phyloP scores from a whole-genome alignment of 2,113 vertebrate genomes.

The Condylura cristata region DNA sequence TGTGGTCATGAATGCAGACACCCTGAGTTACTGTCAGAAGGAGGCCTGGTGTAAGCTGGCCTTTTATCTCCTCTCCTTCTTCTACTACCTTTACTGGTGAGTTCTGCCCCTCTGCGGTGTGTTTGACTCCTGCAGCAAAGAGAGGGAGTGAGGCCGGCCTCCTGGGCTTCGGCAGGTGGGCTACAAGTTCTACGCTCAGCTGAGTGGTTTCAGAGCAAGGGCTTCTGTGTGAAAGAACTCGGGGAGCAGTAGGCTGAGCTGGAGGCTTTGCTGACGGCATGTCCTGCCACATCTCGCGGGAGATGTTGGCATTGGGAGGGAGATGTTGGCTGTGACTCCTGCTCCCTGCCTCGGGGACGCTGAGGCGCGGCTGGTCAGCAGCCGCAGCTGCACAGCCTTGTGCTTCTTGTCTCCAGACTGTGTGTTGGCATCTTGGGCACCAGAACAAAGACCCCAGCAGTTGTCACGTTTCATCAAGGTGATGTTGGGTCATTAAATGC shows the following conservation, averaged over 20 bases:
- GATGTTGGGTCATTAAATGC: not conserved
- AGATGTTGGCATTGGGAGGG: accelerated
- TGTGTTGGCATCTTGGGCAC: not conserved
- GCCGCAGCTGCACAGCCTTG: accelerated
- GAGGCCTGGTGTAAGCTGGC: slow-evolving; percentile 99
- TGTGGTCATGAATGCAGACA: slow-evolving; percentile 96
- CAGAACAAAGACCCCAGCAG: not conserved
- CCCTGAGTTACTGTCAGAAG: slow-evolving; percentile 97
- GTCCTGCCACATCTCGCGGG: not conserved
- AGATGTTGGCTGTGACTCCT: accelerated
- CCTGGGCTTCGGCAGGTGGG: not conserved
- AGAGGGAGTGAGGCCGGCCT: not conserved
- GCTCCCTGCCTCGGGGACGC: not conserved
- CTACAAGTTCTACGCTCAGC: accelerated
- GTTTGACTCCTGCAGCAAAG: not conserved
- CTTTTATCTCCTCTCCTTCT: slow-evolving; percentile 98
- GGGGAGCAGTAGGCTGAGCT: not conserved
- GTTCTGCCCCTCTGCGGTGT: slow-evolving; percentile 56
- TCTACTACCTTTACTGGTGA: slow-evolving; percentile 99
- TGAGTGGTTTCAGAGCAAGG: not conserved
- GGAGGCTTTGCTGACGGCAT: not conserved
- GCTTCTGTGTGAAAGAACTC: not conserved
- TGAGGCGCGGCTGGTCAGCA: not conserved
- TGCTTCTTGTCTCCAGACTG: not conserved
- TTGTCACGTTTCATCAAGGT: not conserved